Evolutionary conservation across 2,113 vertebrate species (phyloP).

Genomic region (Corythaeola cristata): DNA sequence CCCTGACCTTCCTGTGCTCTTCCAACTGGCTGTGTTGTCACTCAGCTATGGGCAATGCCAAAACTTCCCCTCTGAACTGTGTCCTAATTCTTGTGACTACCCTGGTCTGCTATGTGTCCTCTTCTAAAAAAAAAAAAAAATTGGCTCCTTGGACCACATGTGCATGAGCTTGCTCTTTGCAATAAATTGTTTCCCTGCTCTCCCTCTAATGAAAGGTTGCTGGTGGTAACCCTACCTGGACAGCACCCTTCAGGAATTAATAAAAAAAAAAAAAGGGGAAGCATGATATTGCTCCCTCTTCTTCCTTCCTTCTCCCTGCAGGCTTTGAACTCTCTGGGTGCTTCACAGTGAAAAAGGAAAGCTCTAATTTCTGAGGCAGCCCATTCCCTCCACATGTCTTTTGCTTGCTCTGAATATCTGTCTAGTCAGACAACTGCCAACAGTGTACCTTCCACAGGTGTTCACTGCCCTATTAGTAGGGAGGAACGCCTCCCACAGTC

Average conservation of each 20-base stretch:
- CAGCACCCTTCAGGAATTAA: not conserved
- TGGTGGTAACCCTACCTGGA: not conserved
- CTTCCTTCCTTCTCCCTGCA: not conserved
- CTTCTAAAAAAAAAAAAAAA: not conserved
- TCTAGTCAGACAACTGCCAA: not conserved
- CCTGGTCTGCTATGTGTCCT: not conserved
- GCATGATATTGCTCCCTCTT: not conserved
- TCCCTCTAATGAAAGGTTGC: not conserved
- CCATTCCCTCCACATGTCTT: not conserved
- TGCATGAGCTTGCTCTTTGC: not conserved
- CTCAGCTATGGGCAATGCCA: not conserved
- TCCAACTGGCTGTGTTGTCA: not conserved
- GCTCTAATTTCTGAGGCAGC: not conserved
- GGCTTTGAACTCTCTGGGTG: not conserved
- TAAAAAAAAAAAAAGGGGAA: too few relatives aligned
- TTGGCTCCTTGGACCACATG: not conserved
- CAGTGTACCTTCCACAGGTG: not conserved
- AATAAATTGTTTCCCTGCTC: not conserved
- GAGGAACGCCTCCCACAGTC: not conserved
- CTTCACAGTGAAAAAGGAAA: not conserved
- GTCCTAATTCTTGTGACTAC: not conserved
- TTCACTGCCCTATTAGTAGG: not conserved
- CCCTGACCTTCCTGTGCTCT: not conserved
- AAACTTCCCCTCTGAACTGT: conserved; percentile 13
- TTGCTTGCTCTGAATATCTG: not conserved